Conservation (phyloP, 2,888 invertebrate genomes). For the Mongoloraphidia duomilia region DNA sequence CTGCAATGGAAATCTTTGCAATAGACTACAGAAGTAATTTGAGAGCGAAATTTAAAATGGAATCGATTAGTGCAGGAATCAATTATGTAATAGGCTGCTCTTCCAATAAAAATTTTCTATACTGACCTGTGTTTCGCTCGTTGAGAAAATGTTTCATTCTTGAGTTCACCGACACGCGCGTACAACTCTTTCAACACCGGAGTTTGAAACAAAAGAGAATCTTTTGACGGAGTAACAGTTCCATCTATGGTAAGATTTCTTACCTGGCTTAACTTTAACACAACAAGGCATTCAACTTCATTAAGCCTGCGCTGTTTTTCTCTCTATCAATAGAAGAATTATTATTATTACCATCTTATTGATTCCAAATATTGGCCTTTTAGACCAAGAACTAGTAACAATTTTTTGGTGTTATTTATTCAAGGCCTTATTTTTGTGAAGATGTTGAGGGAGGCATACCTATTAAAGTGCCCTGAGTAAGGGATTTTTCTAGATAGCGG, state of each 20-base stretch:
- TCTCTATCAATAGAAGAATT: conserved; percentile 31
- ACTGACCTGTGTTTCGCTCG: conserved; percentile 43
- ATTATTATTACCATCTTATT: not conserved
- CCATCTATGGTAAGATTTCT: conserved; percentile 35
- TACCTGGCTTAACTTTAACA: conserved; percentile 56
- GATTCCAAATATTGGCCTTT: not conserved
- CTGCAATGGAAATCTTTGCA: conserved; percentile 25
- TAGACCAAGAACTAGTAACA: no score
- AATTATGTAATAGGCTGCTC: no score
- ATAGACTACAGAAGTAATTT: no score
- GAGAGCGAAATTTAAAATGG: no score
- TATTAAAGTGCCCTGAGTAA: no score
- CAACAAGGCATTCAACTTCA: conserved; percentile 53
- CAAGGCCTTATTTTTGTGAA: no score
- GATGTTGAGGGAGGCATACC: no score
- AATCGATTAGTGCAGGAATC: no score
- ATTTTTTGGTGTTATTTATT: no score
- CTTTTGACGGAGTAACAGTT: conserved; percentile 24
- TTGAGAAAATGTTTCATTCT: conserved; percentile 48
- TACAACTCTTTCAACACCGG: conserved; percentile 40
- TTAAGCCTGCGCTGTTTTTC: conserved; percentile 66
- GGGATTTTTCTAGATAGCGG: no score
- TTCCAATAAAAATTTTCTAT: no score
- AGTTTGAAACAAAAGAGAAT: conserved; percentile 50
- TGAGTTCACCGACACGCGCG: conserved; percentile 45